phyloP scores from a whole-genome alignment of 2,797 vertebrate species.

The Myripristis murdjan region DNA sequence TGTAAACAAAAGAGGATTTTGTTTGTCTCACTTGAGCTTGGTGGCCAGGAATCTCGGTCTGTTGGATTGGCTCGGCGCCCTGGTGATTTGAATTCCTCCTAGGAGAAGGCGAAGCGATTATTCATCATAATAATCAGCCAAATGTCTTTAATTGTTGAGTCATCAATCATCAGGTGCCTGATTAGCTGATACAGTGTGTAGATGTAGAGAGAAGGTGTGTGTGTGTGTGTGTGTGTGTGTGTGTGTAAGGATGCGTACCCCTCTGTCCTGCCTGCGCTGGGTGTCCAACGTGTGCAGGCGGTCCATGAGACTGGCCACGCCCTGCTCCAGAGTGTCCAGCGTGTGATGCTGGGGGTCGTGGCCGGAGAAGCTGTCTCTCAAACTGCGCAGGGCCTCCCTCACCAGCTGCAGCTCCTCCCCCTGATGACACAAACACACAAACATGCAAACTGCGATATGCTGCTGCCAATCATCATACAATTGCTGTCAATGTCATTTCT shows the following conservation, averaged over 20 bases:
- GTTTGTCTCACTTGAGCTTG: conserved; percentile 92
- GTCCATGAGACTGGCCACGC: conserved; percentile 95
- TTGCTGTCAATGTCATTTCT: background rate
- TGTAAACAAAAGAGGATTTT: conserved; percentile 51
- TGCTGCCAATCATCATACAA: background rate
- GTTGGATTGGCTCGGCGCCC: conserved; percentile 90
- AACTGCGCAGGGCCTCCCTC: conserved; percentile 94
- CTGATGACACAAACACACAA: conserved; percentile 71
- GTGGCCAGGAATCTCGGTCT: conserved; percentile 95
- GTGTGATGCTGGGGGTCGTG: conserved; percentile 99
- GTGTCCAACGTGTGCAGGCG: conserved; percentile 88
- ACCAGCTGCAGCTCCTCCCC: conserved; percentile 94
- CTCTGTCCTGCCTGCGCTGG: conserved; percentile 85
- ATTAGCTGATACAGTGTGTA: conserved; percentile 14
- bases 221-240: conserved; percentile 19
- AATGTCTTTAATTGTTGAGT: conserved; percentile 28
- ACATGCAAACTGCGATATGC: no score
- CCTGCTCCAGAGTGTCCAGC: conserved; percentile 98
- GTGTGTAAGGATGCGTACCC: conserved; percentile 60
- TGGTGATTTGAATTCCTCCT: conserved; percentile 90
- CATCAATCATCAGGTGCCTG: conserved; percentile 29
- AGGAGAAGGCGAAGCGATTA: conserved; percentile 52
- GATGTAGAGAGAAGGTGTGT: background rate
- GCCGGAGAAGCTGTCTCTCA: conserved; percentile 95
- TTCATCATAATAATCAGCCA: conserved; percentile 40